Evolutionary conservation across 2,113 vertebrate species (phyloP), one percentile per base, ranked within the genome.

Genomic region (Pristiophorus japonicus): DNA sequence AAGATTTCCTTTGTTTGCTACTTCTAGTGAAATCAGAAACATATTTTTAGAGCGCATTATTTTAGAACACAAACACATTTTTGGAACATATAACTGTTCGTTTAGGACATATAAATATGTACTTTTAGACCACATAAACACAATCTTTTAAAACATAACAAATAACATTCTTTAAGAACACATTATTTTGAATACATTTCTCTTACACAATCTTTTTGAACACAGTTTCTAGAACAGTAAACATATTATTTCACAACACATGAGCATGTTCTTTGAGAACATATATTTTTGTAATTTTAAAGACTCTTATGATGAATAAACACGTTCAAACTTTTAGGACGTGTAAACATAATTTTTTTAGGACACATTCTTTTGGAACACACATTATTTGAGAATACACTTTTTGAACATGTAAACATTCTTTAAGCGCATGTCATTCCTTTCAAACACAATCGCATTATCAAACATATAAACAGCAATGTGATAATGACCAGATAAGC

Each of bases 1-100:
- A 91, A 91, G 88, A 91, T 91, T 91, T 91, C 88, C 88, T 91
- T 91, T 63, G 55, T 91, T 91, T n/a, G 3, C 14, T 62, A 18
- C 84, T 27, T 10, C 34, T 14, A 91, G 59, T 20, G 88, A 91
- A 38, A 91, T 91, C 34, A 38, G 18, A 62, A 62, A 91, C 20
- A n/a, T n/a, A n/a, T n/a, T n/a, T n/a, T 24, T 81, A 42, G 75
- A 81, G 5, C n/a, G 5, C 12, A 81, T 81, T n/a, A 81, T 38
- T 81, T 38, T 38, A 38, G n/a, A 38, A 42, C 38, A 42, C 51
- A 51, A 38, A 42, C 38, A 42, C 51, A 51, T 51, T 51, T 51
- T 51, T 51, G 51, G 2, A 51, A 51, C 51, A 51, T 51, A 4
- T 51, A 51, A 51, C 1, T 51, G 4, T 18, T 42, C 75, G 4